Conservation (phyloP, 2,797 vertebrate genomes). For the Rousettus madagascariensis region DNA sequence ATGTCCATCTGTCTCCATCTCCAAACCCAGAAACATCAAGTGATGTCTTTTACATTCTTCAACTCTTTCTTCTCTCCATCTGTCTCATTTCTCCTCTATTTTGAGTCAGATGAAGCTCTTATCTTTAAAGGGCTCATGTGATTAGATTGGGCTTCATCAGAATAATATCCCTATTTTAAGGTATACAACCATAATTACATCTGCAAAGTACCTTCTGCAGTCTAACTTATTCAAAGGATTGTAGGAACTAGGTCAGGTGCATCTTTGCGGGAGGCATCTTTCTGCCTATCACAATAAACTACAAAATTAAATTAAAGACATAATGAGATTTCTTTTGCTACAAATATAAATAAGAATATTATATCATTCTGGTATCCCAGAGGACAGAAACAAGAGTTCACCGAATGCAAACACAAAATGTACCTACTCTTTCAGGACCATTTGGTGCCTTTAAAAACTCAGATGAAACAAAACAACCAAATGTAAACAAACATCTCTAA, state of each 20-base stretch:
- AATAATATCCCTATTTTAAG: neutral
- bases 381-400: neutral
- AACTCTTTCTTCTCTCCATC: neutral
- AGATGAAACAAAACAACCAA: neutral
- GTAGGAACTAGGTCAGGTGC: neutral
- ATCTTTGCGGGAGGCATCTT: neutral
- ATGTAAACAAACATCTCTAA: neutral
- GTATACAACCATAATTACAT: neutral
- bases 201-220: neutral
- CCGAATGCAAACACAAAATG: neutral
- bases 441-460: neutral
- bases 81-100: neutral
- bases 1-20: neutral
- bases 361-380: neutral
- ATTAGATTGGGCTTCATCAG: neutral
- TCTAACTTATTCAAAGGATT: neutral
- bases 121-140: neutral
- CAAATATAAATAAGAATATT: neutral
- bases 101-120: neutral
- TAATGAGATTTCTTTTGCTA: neutral
- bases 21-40: neutral
- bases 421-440: neutral
- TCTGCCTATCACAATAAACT: neutral
- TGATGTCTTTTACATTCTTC: neutral
- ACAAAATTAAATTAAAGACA: neutral